Evolutionary conservation across 2,888 invertebrate genomes (phyloP).

Genomic region (Limenitis camilla): DNA sequence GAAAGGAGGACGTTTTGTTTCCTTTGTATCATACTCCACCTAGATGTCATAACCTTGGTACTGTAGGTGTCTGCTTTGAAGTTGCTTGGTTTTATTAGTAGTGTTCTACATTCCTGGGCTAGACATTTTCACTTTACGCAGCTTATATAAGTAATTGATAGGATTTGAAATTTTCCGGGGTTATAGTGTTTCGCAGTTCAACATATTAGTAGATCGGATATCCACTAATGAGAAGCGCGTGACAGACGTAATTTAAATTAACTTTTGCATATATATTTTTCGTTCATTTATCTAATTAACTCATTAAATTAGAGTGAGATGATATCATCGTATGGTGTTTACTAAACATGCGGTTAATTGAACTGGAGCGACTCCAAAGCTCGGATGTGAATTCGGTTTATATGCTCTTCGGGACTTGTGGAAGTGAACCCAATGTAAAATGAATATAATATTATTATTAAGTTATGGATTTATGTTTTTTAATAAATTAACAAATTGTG

Average conservation of each 20-base stretch:
- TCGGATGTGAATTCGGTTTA: conserved; percentile 37
- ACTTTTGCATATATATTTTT: conserved; percentile 23
- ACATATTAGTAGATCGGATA: conserved; percentile 10
- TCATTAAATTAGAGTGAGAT: conserved; percentile 43
- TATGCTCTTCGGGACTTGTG: conserved; percentile 7
- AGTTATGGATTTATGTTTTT: conserved; percentile 12
- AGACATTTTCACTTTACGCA: not conserved
- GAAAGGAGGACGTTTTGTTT: conserved; percentile 20
- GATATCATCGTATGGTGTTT: conserved; percentile 49
- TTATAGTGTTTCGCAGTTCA: not conserved
- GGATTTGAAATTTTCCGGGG: not conserved
- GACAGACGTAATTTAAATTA: conserved; percentile 33
- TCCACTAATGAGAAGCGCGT: conserved; percentile 49
- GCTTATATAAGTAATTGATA: not conserved
- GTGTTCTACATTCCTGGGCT: not conserved
- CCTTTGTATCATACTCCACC: conserved; percentile 13
- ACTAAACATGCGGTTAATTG: conserved; percentile 41
- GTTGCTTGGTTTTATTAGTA: conserved; percentile 16
- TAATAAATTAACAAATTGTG: conserved; percentile 25
- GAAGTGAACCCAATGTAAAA: conserved; percentile 15
- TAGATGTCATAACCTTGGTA: conserved; percentile 24
- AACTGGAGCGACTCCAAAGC: conserved; percentile 38
- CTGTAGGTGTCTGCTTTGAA: conserved; percentile 16
- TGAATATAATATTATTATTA: conserved; percentile 27
- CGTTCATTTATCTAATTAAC: conserved; percentile 53